Base-by-base conservation (phyloP, 2,797 vertebrate species). In the Gambusia yucatana region DNA sequence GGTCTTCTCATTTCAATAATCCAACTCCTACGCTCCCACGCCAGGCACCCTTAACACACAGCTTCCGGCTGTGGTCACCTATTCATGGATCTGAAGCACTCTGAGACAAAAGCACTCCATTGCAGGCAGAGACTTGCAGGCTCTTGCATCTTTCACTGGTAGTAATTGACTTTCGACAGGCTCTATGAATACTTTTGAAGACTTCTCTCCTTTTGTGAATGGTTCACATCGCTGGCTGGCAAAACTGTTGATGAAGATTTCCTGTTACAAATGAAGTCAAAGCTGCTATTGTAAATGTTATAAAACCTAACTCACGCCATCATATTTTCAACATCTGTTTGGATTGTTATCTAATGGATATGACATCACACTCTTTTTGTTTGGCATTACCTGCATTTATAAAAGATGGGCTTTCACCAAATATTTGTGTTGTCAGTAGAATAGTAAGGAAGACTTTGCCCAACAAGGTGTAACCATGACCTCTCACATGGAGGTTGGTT, bases 11-110 rank as follows among this genome's bases (percentile, higher is more conserved):
- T 91, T 87, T 90, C 81, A 90, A 81, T 90, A 89, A 93, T 83
- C 88, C 89, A 71, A 95, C 95, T 91, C 93, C 88, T 77, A 93
- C 94, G 94, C 95, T 89, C 93, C 88, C 76, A 93, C 94, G 85
- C 91, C 52, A 67, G 36, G 73, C 79, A 71, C 72, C 78, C 9
- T 6, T 46, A 77, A 86, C 63, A 50, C 83, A 72, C 83, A 8
- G 87, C 81, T 91, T 93, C 91, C 84, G 86, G 85, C 61, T 71
- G 77, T 57, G 17, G 84, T 86, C 79, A 57, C 69, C 63, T 47
- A 50, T 79, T 82, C 22, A 75, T 86, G 79, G 78, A 84, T 76
- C 73, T 52, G 63, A 65, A 72, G 75, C 39, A 36, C 72, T 39
- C 48, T 65, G 47, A 72, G 77, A 86, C 72, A 83, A 81, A 86